These are phyloP conservation scores for Noctua janthina DNA, from an alignment of 2,888 invertebrate genomes.

Conservation along the genomic window DNA sequence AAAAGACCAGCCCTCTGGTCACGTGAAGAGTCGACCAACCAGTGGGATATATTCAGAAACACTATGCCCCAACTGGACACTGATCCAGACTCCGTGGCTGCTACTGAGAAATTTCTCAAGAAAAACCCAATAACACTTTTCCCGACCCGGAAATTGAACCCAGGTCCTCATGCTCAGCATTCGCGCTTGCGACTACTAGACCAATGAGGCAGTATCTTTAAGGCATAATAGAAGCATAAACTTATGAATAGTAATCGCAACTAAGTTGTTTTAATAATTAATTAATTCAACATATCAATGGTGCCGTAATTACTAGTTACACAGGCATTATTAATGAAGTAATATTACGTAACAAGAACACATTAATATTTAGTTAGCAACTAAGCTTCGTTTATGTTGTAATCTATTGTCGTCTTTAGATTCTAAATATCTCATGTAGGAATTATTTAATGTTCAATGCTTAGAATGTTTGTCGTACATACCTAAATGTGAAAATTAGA, in stretches of 20 bases:
- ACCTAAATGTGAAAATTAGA: not conserved
- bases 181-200: not conserved
- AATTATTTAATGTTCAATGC: not conserved
- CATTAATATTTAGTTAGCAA: slow-evolving; percentile 43
- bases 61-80: not conserved
- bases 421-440: not conserved
- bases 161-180: not conserved
- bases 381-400: slow-evolving; percentile 8
- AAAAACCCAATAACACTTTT: not conserved
- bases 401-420: slow-evolving; percentile 24
- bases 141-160: not conserved
- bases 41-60: too few relatives aligned
- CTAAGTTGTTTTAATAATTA: slow-evolving; percentile 25
- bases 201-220: not conserved
- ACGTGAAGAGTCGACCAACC: too few relatives aligned
- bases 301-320: slow-evolving; percentile 28
- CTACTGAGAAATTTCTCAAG: not conserved
- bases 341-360: slow-evolving; percentile 41
- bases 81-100: not conserved
- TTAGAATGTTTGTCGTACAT: not conserved
- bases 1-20: too few relatives aligned
- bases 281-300: slow-evolving; percentile 49
- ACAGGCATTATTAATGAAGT: slow-evolving; percentile 55
- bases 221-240: not conserved
- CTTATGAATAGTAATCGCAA: not conserved